Conservation (phyloP, 2,888 invertebrate species). For the Nemotelus pantherinus region DNA sequence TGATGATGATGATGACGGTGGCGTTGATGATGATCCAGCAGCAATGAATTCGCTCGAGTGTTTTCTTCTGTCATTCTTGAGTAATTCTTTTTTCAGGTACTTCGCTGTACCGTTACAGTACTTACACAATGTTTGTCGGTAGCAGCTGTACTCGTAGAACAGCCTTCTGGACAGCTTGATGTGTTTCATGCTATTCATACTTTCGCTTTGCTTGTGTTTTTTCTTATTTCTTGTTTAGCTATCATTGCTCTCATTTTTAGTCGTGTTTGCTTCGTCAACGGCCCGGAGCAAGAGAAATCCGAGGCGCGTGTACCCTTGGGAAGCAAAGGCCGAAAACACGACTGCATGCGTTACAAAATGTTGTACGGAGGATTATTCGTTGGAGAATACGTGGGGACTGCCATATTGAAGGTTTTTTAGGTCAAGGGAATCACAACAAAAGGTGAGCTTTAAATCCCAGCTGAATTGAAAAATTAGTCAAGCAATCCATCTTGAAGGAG, state of each 20-base stretch:
- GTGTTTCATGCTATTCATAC: neutral
- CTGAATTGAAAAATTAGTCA: no score
- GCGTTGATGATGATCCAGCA: no score
- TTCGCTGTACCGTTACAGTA: neutral
- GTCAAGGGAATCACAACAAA: no score
- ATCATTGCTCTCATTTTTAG: neutral
- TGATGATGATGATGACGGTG: no score
- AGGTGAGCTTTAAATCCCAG: no score
- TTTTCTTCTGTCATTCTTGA: no score
- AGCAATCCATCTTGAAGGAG: no score
- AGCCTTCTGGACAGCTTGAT: neutral
- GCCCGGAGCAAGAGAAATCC: neutral
- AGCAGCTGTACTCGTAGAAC: neutral
- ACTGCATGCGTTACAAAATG: neutral
- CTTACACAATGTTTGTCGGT: neutral
- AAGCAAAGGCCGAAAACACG: constrained; percentile 11
- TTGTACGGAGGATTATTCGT: no score
- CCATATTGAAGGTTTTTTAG: no score
- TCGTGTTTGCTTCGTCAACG: neutral
- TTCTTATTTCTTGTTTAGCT: neutral
- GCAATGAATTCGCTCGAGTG: no score
- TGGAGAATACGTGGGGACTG: no score
- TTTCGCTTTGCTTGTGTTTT: neutral
- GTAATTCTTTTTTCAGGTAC: no score
- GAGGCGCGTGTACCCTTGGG: constrained; percentile 6